Percentiles rank a stretch among this genome's conserved stretches.
Conservation (phyloP, 92 coral and sea anemone species). For the Zoanthus sociatus region DNA sequence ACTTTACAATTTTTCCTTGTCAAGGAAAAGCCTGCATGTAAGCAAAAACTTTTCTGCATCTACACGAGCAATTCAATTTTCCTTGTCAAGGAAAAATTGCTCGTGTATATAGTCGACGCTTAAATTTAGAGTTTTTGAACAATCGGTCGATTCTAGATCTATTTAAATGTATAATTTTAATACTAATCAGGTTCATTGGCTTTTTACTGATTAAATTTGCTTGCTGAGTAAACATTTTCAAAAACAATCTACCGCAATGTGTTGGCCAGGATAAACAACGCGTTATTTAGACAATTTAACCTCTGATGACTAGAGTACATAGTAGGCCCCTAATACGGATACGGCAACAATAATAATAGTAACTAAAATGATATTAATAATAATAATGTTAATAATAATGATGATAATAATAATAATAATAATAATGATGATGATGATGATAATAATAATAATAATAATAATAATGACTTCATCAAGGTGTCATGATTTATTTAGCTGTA, state of each 20-base stretch:
- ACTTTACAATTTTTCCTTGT: too few relatives aligned
- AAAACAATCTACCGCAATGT: neutral
- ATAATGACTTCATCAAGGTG: too few relatives aligned
- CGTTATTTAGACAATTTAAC: too few relatives aligned
- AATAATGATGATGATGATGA: too few relatives aligned
- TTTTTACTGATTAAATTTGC: neutral
- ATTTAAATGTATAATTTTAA: neutral
- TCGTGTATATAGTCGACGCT: neutral
- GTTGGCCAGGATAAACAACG: neutral
- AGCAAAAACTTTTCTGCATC: neutral
- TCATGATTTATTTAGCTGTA: too few relatives aligned
- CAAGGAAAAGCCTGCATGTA: neutral
- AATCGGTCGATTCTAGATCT: neutral
- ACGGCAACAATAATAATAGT: too few relatives aligned
- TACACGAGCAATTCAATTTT: neutral
- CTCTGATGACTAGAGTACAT: too few relatives aligned
- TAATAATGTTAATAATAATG: too few relatives aligned
- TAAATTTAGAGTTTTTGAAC: neutral
- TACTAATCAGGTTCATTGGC: neutral
- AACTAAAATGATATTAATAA: too few relatives aligned
- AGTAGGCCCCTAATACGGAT: too few relatives aligned
- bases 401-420: too few relatives aligned
- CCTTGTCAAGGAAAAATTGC: neutral
- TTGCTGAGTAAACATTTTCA: neutral
- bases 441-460: too few relatives aligned